Evolutionary conservation across 2,113 vertebrate genomes (phyloP), one percentile per base, ranked within the genome.

Genomic region (Corythaeola cristata): DNA sequence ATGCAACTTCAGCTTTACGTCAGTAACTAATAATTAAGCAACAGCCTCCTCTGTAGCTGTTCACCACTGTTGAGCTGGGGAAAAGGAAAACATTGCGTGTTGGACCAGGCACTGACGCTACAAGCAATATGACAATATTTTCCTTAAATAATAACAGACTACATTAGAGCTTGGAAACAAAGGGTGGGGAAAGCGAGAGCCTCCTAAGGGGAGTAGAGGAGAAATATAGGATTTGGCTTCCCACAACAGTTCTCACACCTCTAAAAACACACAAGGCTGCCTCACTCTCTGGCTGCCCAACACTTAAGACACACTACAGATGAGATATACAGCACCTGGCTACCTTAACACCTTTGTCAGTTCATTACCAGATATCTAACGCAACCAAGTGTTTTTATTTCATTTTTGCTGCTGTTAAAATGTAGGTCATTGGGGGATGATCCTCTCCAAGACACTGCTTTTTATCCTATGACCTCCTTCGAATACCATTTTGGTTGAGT

Each of bases 241-340:
- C 44, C 47, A 2, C 9, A 80, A 20, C 63, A 78, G 45, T 59
- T 90, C 82, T 94, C 88, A 90, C 66, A 93, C 90, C 76, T 92
- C 60, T 86, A 68, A 88, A 96, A 92, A 84, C 64, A 88, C 23
- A 17, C 52, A 71, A 63, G 75, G 39, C 88, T 88, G 78, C 37
- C 62, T 95, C 66, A 30, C 19, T 82, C 44, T 44, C 58, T 60
- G 17, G 72, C 86, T 90, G 85, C 71, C 74, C 82, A 86, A 56
- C 41, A 66, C n/a, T 69, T 73, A 49, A 53, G 68, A 79, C n/a
- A 62, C 55, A 39, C 71, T 20, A 22, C 27, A 88, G 81, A 94
- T 74, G 92, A 93, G 81, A 90, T 73, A 87, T 21, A 80, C 32
- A 92, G 88, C 75, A 96, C 88, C 88, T 94, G 95, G 71, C 91